Evolutionary conservation across 1,140 invertebrate genomes (phyloP), one percentile per base, ranked within the genome.

Genomic region (Aculops lycopersici): DNA sequence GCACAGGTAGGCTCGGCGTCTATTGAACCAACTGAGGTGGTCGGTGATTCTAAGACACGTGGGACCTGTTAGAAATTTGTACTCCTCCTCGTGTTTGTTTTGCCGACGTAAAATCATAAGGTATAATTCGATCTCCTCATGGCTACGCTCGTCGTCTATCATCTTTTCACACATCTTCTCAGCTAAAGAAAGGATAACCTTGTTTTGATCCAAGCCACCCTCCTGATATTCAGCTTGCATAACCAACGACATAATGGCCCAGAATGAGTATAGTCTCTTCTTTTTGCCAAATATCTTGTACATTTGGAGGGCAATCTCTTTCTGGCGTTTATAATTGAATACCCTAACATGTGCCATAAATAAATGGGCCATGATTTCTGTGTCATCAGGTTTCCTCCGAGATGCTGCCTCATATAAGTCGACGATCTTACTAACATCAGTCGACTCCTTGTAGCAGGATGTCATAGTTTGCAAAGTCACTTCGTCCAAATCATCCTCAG

Each of bases 211-310:
- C n/a, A 8, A 8, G 8, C 8, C n/a, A 8, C 24, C n/a, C 24
- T 31, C 24, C n/a, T 31, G 24, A 31, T 31, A 8, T 31, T n/a
- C 8, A n/a, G 24, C 76, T 64, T 88, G 81, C 64, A 92, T 71
- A 15, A 90, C 71, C 52, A 84, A 69, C 55, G 80, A 88, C 73
- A 90, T 90, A 14, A 92, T 72, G 42, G 75, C 74, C 88, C 86
- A 95, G 56, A 88, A 90, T 54, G 86, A 90, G 57, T 94, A 95
- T 0, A 81, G 83, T 56, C 81, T 88, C 57, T 90, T 92, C 19
- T 76, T 72, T 53, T 72, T 72, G n/a, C n/a, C 8, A n/a, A n/a
- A n/a, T 20, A 78, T 58, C 60, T 83, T 88, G 53, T 84, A 90
- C 3, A 95, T 61, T 17, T 66, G 64, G 62, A 90, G 67, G 1